Evolutionary conservation across 1,140 invertebrate genomes (phyloP), one percentile per base, ranked within the genome.

Genomic region (Globodera rostochiensis): DNA sequence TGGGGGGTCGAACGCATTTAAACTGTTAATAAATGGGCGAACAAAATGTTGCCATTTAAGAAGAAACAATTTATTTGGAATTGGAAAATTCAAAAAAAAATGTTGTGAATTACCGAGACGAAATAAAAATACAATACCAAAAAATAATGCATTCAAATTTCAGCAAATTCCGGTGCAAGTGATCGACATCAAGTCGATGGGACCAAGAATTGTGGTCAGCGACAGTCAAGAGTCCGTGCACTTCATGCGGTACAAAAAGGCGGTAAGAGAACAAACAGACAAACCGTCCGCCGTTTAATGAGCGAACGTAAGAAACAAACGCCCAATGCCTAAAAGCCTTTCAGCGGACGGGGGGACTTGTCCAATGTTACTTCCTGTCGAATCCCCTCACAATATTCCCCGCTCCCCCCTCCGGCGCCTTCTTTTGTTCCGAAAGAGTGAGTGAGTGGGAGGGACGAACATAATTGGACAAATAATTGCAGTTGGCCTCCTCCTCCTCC

Each of bases 191-290:
- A 94, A 96, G 89, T 94, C 95, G 0, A 94, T 96, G 86, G 96
- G 97, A 0, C 94, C 96, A 88, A 93, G 98, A 73, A 94, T 99
- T 49, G 95, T 95, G 87, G 97, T 97, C 0, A 94, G 94, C 0
- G 98, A 99, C 91, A 94, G 98, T 0, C 96, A 99, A 90, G 97
- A 99, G 90, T 97, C 96, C 50, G 94, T 99, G 15, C 97, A 96
- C 89, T 98, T 96, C 90, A 93, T 99, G 0, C 93, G 96, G 53
- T 99, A 99, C 91, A 96, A 88, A 50, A 88, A 88, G 79, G 73
- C 75, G 64, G 87, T 88, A 67, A 83, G 87, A 87, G 67, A 76
- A n/a, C 57, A 19, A 53, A 53, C 50, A 36, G 25, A 53, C 50
- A 8, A 53, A 53, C 13, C 50, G 13, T 53, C 13, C 50, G 13